Conservation (phyloP, 2,797 vertebrate species). For the Hephaestus fuliginosus region DNA sequence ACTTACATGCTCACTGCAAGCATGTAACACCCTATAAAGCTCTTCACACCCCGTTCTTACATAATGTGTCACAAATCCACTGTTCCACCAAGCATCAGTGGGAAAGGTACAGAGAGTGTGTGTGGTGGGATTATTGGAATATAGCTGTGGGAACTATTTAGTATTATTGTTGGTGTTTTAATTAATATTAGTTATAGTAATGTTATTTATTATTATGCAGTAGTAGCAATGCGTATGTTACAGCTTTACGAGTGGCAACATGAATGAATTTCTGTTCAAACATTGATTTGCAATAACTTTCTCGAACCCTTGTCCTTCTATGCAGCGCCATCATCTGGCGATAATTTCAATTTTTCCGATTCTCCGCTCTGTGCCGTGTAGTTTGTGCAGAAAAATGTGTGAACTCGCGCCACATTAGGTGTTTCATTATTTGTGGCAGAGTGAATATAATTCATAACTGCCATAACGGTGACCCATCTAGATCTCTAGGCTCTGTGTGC, state of each 20-base stretch:
- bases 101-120: constrained; percentile 28
- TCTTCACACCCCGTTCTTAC: constrained; percentile 57
- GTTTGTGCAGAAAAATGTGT: constrained; percentile 3
- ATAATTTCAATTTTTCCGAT: neutral
- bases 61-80: constrained; percentile 64
- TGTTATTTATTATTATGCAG: no score
- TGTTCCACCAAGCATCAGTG: constrained; percentile 36
- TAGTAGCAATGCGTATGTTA: neutral
- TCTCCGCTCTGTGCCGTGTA: neutral
- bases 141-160: neutral
- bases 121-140: neutral
- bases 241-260: neutral
- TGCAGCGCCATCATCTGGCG: neutral
- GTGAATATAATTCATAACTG: constrained; percentile 2
- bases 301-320: neutral
- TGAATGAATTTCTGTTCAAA: neutral
- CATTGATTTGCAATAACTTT: neutral
- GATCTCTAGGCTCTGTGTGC: neutral
- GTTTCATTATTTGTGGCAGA: neutral
- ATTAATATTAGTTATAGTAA: neutral
- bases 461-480: constrained; percentile 12
- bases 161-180: neutral
- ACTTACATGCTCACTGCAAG: constrained; percentile 61
- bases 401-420: neutral
- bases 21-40: constrained; percentile 61